Percentiles rank a stretch among this genome's conserved stretches.
Evolutionary conservation across 2,797 vertebrate genomes (phyloP).

Genomic region (Tapera naevia): DNA sequence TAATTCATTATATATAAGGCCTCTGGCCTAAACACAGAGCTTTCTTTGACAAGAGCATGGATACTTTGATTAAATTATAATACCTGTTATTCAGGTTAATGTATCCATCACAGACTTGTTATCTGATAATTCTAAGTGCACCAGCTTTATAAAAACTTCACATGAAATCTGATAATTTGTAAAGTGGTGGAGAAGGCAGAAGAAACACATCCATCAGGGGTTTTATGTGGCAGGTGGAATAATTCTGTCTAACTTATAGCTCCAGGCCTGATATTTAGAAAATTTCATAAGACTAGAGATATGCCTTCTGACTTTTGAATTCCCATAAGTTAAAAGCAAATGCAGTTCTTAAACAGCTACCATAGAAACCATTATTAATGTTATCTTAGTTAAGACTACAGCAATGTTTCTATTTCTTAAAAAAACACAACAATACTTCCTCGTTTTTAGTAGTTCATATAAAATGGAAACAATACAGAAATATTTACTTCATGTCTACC

Average conservation of each 20-base stretch:
- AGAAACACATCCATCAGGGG: background rate
- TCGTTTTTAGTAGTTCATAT: background rate
- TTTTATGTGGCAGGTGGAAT: background rate
- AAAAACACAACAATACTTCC: background rate
- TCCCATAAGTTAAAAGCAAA: slow-evolving; percentile 13
- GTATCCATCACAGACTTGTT: background rate
- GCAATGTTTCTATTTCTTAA: background rate
- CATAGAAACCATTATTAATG: slow-evolving; percentile 5
- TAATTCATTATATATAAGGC: background rate
- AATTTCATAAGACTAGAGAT: background rate
- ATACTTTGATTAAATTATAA: background rate
- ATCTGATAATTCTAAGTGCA: background rate
- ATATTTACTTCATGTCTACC: background rate
- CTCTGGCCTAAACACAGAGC: background rate
- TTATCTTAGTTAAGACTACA: background rate
- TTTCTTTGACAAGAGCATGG: background rate
- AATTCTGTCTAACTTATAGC: background rate
- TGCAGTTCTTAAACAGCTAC: background rate
- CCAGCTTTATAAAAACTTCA: background rate
- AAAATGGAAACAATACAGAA: background rate
- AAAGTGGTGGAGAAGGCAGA: background rate
- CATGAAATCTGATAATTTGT: background rate
- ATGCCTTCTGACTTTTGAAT: background rate
- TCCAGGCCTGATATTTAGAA: background rate
- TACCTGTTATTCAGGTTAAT: background rate